These are phyloP conservation scores for Orgyia antiqua DNA, from an alignment of 2,888 invertebrate genomes.

Conservation along the genomic window DNA sequence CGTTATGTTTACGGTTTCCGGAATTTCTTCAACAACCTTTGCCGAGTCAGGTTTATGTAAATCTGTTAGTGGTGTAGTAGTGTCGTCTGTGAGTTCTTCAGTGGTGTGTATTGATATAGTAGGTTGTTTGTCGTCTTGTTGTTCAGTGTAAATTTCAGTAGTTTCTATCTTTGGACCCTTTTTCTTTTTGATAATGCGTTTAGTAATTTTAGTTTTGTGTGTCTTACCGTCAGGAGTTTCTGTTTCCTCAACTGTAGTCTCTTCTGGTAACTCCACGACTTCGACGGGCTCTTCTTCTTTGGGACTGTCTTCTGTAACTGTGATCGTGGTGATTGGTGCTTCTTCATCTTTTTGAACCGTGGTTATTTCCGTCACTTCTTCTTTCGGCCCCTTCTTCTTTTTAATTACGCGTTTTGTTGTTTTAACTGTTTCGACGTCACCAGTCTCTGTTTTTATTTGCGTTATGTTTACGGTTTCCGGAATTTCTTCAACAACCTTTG, in stretches of 20 bases:
- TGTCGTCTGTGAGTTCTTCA: constrained; percentile 4
- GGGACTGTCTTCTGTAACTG: background rate
- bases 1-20: constrained; percentile 25
- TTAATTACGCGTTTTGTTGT: constrained; percentile 19
- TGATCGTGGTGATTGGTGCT: background rate
- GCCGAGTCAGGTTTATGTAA: constrained; percentile 18
- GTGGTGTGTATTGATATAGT: constrained; percentile 4
- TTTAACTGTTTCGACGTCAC: constrained; percentile 14
- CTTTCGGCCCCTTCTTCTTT: constrained; percentile 24
- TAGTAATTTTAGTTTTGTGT: constrained; percentile 19
- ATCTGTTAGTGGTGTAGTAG: constrained; percentile 1
- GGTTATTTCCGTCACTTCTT: background rate
- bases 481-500: constrained; percentile 14
- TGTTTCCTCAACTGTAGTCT: background rate
- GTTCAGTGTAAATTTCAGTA: constrained; percentile 22
- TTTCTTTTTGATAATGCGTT: constrained; percentile 34
- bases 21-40: constrained; percentile 28
- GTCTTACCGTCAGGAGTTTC: background rate
- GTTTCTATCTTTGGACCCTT: constrained; percentile 33
- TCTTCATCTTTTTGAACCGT: background rate
- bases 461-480: constrained; percentile 50
- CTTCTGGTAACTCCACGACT: background rate
- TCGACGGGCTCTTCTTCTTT: background rate
- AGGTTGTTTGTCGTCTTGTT: constrained; percentile 7
- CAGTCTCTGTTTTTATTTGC: constrained; percentile 28